Conservation (phyloP, 2,113 vertebrate genomes). For the Clinocottus analis region DNA sequence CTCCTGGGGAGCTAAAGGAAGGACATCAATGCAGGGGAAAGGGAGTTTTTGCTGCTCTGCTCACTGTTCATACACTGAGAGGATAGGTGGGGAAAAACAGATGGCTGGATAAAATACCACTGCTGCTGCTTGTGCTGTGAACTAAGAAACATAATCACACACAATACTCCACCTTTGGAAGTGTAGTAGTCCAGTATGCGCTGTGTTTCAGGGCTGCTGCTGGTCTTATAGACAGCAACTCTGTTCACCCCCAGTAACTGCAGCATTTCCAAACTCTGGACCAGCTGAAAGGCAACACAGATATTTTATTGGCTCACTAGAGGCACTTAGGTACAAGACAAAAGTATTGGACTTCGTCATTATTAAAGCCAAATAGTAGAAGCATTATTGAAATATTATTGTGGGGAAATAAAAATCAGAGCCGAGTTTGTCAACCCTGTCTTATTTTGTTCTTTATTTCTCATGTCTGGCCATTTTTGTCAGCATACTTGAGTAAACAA, state of each 20-base stretch:
- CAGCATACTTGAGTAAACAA: not conserved
- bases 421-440: not conserved
- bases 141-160: not conserved
- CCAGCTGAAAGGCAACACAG: conserved; percentile 50
- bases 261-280: conserved; percentile 83
- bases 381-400: not conserved
- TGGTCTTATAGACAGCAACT: conserved; percentile 83
- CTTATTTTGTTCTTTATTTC: not conserved
- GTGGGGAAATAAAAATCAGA: not conserved
- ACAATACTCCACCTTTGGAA: conserved; percentile 49
- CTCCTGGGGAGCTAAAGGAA: conserved; percentile 1
- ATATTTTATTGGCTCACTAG: not conserved
- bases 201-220: conserved; percentile 71
- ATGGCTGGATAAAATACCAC: not conserved
- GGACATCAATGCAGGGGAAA: not conserved
- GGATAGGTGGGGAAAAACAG: not conserved
- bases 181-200: conserved; percentile 80
- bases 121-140: not conserved
- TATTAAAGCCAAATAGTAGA: not conserved
- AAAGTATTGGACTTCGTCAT: not conserved
- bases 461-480: not conserved
- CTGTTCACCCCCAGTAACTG: conserved; percentile 78
- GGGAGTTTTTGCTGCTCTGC: not conserved
- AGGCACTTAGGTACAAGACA: not conserved
- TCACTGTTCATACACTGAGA: not conserved